Percentiles rank a stretch among this genome's conserved stretches.
Evolutionary conservation across 2,888 invertebrate species (phyloP).

Genomic region (Flexamia atlantica): DNA sequence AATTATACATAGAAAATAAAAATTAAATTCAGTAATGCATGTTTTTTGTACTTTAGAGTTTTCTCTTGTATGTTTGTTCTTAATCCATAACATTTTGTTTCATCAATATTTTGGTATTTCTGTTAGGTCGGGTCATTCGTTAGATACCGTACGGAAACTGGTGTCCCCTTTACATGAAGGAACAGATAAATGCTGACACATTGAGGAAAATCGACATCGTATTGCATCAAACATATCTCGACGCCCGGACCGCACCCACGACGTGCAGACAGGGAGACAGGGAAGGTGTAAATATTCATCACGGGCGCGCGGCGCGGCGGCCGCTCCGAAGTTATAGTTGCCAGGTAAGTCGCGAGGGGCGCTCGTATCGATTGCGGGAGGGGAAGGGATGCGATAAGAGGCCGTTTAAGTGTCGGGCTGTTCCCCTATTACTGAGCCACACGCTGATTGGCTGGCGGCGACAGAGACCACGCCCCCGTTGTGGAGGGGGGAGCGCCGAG

Average conservation of each 20-base stretch:
- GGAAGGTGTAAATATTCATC: constrained; percentile 50
- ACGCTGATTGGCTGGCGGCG: constrained; percentile 50
- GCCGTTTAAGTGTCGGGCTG: constrained; percentile 60
- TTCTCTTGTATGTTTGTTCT: no score
- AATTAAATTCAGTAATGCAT: no score
- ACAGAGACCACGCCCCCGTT: constrained; percentile 42
- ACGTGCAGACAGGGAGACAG: constrained; percentile 3
- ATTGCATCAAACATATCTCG: no score
- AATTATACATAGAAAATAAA: no score
- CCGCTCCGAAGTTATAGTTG: constrained; percentile 48
- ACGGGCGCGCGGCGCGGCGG: background rate
- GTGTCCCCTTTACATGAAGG: no score
- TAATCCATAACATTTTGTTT: no score
- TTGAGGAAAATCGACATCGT: no score
- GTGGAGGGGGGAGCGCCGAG: constrained; percentile 52
- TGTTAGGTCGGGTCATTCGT: no score
- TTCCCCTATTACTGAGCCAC: constrained; percentile 52
- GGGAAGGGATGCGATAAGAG: constrained; percentile 45
- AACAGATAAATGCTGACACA: no score
- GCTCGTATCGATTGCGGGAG: constrained; percentile 46
- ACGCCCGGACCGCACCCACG: background rate
- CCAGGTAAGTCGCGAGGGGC: constrained; percentile 45
- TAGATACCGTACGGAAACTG: no score
- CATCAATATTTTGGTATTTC: no score
- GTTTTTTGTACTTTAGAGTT: no score